phyloP scores from a whole-genome alignment of 2,797 vertebrate genomes.

The Alauda arvensis region DNA sequence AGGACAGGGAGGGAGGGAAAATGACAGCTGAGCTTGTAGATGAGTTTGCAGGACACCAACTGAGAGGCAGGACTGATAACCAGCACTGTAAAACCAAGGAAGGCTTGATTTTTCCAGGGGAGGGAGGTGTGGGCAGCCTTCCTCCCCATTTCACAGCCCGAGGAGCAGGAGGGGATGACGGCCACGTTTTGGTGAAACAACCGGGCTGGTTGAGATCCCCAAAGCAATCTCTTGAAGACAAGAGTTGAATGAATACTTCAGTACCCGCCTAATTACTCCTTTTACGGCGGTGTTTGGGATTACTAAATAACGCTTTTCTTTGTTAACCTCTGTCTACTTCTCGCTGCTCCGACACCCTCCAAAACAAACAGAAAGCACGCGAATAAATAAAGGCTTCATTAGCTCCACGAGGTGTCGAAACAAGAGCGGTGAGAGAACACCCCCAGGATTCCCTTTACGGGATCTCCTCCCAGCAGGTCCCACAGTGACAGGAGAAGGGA shows the following conservation, averaged over 20 bases:
- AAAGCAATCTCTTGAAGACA: background rate
- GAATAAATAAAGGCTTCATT: background rate
- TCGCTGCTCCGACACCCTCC: background rate
- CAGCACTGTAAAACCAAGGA: background rate
- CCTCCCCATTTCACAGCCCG: background rate
- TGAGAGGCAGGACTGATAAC: background rate
- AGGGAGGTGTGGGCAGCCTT: background rate
- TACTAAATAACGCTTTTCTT: slow-evolving; percentile 1
- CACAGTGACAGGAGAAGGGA: fast-evolving
- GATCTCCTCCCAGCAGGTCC: background rate
- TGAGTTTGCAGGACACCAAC: background rate
- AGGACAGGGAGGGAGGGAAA: fast-evolving
- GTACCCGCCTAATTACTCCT: background rate
- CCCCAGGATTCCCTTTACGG: background rate
- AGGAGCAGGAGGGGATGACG: background rate
- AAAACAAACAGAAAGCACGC: background rate
- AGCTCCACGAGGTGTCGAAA: background rate
- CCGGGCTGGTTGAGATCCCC: background rate
- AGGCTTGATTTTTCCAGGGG: background rate
- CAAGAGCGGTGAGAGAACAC: background rate
- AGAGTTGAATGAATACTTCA: background rate
- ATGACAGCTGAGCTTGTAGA: background rate
- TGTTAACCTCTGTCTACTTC: background rate
- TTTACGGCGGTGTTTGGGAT: background rate
- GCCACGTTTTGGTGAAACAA: fast-evolving